Evolutionary conservation across 35 echinoderm and acorn worm species (phyloP).

Genomic region (Heliocidaris erythrogramma): DNA sequence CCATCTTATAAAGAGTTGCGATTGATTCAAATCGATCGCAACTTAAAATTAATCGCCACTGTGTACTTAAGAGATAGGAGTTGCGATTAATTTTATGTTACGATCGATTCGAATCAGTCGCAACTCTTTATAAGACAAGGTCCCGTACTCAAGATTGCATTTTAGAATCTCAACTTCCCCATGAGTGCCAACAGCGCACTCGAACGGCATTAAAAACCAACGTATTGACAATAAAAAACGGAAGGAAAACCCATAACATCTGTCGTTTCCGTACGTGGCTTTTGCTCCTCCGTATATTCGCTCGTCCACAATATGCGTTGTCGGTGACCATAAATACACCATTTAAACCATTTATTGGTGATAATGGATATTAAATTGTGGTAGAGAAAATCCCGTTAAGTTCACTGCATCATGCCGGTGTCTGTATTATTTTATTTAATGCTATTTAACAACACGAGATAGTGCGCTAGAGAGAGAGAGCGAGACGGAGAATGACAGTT

Average conservation of each 20-base stretch:
- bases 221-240: neutral
- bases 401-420: neutral
- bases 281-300: neutral
- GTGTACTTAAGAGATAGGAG: no score
- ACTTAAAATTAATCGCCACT: no score
- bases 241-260: slow-evolving; percentile 23
- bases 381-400: neutral
- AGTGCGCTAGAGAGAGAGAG: neutral
- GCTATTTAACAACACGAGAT: neutral
- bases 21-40: no score
- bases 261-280: neutral
- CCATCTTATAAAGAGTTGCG: no score
- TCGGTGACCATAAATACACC: neutral
- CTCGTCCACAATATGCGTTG: neutral
- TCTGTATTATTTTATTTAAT: slow-evolving; percentile 5
- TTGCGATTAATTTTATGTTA: no score
- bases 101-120: no score
- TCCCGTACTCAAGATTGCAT: neutral
- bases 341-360: slow-evolving; percentile 24
- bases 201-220: neutral
- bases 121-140: no score
- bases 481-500: neutral
- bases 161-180: neutral
- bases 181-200: neutral
- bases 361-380: slow-evolving; percentile 45